These are phyloP conservation scores for Philaethria dido DNA, from an alignment of 2,888 invertebrate species.

Conservation along the genomic window DNA sequence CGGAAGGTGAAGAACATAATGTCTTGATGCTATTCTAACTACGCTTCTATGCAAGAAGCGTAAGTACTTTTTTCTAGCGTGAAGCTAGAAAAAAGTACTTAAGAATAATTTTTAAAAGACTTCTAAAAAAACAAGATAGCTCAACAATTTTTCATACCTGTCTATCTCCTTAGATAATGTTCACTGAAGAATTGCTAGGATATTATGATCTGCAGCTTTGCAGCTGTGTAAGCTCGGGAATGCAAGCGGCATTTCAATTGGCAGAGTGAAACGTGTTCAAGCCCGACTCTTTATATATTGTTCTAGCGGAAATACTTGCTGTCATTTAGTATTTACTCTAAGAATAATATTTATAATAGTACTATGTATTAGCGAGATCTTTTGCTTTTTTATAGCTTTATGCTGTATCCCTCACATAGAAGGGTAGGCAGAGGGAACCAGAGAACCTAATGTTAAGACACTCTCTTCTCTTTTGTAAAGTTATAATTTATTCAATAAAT, in stretches of 20 bases:
- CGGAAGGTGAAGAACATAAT: no score
- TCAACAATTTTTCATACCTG: neutral
- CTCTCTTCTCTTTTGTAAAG: no score
- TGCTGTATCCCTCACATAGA: no score
- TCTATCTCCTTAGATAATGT: neutral
- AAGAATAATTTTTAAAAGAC: neutral
- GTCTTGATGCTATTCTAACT: no score
- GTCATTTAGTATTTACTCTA: neutral
- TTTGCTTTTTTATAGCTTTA: no score
- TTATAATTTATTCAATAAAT: no score
- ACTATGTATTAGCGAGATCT: neutral
- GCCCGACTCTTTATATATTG: neutral
- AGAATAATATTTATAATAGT: neutral
- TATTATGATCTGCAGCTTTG: slow-evolving; percentile 15
- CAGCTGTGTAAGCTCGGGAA: slow-evolving; percentile 4
- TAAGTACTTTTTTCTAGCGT: no score
- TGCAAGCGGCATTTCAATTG: slow-evolving; percentile 14
- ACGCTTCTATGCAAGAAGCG: no score
- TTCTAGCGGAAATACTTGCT: neutral
- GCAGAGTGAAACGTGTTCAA: neutral
- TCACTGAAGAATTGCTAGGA: slow-evolving; percentile 4
- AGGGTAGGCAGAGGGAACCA: no score
- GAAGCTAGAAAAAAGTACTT: neutral
- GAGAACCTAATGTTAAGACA: no score
- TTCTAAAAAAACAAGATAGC: neutral